These are phyloP conservation scores for Campoletis raptor DNA, from an alignment of 2,888 invertebrate genomes.

Conservation along the genomic window DNA sequence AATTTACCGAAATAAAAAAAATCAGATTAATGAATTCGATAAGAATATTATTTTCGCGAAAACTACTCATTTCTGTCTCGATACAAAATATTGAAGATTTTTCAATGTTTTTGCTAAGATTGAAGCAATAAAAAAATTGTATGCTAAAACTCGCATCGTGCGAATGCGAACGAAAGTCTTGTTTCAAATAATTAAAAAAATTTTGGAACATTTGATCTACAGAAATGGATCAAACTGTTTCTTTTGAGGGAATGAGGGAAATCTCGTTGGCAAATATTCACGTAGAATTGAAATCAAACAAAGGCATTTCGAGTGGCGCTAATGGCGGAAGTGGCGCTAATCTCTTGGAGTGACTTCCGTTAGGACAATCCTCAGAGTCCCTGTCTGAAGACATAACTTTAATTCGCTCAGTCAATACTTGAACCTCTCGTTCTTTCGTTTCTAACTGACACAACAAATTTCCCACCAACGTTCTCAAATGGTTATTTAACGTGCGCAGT, in stretches of 20 bases:
- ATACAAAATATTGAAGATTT: neutral
- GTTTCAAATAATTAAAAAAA: neutral
- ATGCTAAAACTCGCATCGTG: neutral
- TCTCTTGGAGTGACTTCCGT: constrained; percentile 77
- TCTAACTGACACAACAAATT: constrained; percentile 88
- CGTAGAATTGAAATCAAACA: constrained; percentile 86
- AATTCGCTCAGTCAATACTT: constrained; percentile 87
- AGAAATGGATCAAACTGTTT: neutral
- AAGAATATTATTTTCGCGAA: neutral
- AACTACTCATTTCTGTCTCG: neutral
- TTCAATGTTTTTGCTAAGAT: neutral
- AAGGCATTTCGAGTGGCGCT: constrained; percentile 88
- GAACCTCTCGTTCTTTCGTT: constrained; percentile 88
- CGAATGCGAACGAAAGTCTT: neutral
- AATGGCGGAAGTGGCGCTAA: constrained; percentile 85
- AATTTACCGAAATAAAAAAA: neutral
- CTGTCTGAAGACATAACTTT: constrained; percentile 73
- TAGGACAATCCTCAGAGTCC: constrained; percentile 75
- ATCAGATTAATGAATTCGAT: neutral
- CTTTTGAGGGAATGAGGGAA: constrained; percentile 2
- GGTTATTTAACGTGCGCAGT: constrained; percentile 88
- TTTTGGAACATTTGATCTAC: neutral
- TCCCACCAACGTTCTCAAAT: constrained; percentile 87
- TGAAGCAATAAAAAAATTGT: neutral
- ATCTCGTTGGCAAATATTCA: constrained; percentile 47